These are phyloP conservation scores for Anniella stebbinsi DNA, from an alignment of 2,797 vertebrate genomes.

Conservation along the genomic window DNA sequence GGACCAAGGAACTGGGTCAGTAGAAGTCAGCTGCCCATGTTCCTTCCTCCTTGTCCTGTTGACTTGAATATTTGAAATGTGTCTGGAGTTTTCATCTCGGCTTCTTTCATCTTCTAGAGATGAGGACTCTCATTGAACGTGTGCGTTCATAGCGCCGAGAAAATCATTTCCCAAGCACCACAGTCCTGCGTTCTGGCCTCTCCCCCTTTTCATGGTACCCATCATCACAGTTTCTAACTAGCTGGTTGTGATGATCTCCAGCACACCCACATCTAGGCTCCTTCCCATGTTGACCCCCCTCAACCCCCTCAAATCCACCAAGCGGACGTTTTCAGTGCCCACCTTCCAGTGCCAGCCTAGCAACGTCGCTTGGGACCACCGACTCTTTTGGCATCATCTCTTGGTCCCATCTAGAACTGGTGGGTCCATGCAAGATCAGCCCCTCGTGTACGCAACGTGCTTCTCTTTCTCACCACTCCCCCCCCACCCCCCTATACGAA, in stretches of 20 bases:
- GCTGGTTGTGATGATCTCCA: background rate
- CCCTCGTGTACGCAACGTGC: constrained; percentile 45
- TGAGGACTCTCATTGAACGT: constrained; percentile 45
- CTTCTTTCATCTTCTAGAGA: constrained; percentile 49
- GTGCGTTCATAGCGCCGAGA: constrained; percentile 40
- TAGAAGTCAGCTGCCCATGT: no score
- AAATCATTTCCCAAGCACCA: background rate
- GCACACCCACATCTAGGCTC: background rate
- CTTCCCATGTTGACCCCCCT: background rate
- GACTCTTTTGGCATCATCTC: constrained; percentile 86
- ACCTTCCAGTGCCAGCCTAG: constrained; percentile 85
- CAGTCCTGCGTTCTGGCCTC: background rate
- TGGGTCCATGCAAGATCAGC: constrained; percentile 80
- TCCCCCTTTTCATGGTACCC: background rate
- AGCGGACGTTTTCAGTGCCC: constrained; percentile 86
- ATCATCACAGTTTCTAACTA: constrained; percentile 6
- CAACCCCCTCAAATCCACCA: constrained; percentile 77
- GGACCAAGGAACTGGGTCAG: no score
- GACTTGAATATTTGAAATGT: constrained; percentile 48
- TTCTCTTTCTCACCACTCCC: background rate
- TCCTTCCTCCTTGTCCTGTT: background rate
- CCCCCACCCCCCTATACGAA: no score
- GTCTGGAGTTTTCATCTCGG: constrained; percentile 50
- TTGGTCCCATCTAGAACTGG: constrained; percentile 79
- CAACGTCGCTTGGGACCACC: constrained; percentile 83